Evolutionary conservation across 2,888 invertebrate species (phyloP), one percentile per base, ranked within the genome.

Genomic region (Selenia dentaria): DNA sequence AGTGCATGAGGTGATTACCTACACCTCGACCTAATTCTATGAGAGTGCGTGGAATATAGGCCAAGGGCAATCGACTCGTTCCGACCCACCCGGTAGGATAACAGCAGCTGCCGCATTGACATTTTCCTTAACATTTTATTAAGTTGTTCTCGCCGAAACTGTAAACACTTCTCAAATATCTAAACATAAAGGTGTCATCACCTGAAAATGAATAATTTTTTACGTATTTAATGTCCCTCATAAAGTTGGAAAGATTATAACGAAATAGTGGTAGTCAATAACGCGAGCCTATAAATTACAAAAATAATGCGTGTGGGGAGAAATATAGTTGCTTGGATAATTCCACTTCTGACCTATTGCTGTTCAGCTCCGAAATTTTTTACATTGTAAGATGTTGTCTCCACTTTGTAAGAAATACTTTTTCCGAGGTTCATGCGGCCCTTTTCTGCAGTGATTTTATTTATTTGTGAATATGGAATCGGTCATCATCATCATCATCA

Each of bases 11-110:
- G 64, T 67, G 60, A 62, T 64, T 64, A 38, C 36, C 53, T 59
- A 54, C 48, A 41, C 42, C 56, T 62, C 56, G 77, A 68, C 77
- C 77, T 48, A 59, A 70, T 70, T 74, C 59, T 65, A 66, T 53
- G 54, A 54, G 54, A 54, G 54, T 54, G 59, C 34, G 48, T 51
- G 48, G 56, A 64, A 81, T 70, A 76, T 77, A 57, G 82, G 79
- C 64, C 84, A 85, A 81, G 85, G 85, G 55, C 71, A 64, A 60
- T 67, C 59, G 66, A 67, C 41, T 34, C 12, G 35, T 2, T 52
- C 64, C 54, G 50, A 44, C 48, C 68, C 72, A 72, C 72, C 73
- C 61, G 62, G 67, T 65, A 62, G 64, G 64, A 65, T 57, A 56
- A 45, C 44, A 25, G 10, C 24, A 52, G 39, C 57, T 54, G 49